These are phyloP conservation scores for Bombus fervidus DNA, from an alignment of 1,140 invertebrate genomes.

Conservation along the genomic window DNA sequence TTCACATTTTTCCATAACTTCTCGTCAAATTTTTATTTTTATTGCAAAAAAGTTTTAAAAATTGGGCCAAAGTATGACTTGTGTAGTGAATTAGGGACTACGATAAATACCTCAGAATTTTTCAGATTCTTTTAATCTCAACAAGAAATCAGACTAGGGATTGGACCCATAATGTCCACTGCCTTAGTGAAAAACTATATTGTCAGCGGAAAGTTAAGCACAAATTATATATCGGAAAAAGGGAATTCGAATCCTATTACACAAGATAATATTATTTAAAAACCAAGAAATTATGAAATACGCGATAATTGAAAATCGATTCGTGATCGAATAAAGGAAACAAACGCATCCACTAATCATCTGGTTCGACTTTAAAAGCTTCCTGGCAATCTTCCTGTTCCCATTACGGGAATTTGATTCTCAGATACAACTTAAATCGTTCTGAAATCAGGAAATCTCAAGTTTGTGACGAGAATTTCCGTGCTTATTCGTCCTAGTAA, in stretches of 20 bases:
- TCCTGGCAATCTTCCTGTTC: neutral
- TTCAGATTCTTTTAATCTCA: no score
- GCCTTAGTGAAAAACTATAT: no score
- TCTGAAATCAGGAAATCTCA: neutral
- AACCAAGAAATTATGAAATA: neutral
- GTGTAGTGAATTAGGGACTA: no score
- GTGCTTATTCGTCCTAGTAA: neutral
- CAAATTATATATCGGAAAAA: neutral
- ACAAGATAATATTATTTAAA: neutral
- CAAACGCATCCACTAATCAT: neutral
- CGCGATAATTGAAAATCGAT: neutral
- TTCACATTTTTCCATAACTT: no score
- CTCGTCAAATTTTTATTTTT: no score
- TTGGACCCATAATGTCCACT: no score
- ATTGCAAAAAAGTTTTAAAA: no score
- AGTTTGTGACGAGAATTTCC: neutral
- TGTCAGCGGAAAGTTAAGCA: no score
- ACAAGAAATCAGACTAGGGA: no score
- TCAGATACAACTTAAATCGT: neutral
- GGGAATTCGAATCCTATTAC: no score
- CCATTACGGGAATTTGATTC: neutral
- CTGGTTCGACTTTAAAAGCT: constrained; percentile 2
- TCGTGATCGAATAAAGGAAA: neutral
- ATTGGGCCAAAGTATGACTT: no score
- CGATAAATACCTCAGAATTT: no score